Conservation (phyloP, 2,888 invertebrate genomes). For the Heliconius cydno region DNA sequence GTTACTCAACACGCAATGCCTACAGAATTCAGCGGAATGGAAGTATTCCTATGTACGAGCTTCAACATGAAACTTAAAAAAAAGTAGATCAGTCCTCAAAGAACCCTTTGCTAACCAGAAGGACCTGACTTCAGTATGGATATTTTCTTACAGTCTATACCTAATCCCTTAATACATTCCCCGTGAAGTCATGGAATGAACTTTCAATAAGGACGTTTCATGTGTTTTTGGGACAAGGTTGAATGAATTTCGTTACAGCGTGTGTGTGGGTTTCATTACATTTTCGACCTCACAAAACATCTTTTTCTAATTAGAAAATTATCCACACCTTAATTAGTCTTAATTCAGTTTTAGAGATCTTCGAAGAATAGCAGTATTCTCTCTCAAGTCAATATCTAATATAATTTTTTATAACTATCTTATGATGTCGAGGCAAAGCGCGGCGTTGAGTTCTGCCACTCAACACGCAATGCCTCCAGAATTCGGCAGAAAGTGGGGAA, state of each 20-base stretch:
- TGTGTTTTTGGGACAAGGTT: neutral
- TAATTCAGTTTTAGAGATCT: too few relatives aligned
- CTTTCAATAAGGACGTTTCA: neutral
- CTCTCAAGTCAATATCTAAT: too few relatives aligned
- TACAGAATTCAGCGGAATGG: too few relatives aligned
- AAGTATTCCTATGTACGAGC: too few relatives aligned
- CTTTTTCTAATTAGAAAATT: neutral
- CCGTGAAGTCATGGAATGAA: neutral
- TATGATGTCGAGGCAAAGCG: too few relatives aligned
- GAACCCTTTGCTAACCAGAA: neutral
- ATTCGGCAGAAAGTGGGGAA: too few relatives aligned
- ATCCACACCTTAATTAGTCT: neutral
- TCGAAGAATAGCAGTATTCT: too few relatives aligned
- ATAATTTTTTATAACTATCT: too few relatives aligned
- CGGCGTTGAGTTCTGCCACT: too few relatives aligned
- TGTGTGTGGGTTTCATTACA: neutral
- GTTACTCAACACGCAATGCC: too few relatives aligned
- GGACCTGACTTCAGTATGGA: neutral
- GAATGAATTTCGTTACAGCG: neutral
- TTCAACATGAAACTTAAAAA: too few relatives aligned
- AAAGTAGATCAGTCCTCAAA: neutral
- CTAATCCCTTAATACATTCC: neutral
- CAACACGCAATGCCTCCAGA: too few relatives aligned
- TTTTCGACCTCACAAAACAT: neutral
- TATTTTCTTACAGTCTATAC: neutral